These are phyloP conservation scores for Microctonus aethiopoides DNA, from an alignment of 2,888 invertebrate genomes.

Conservation along the genomic window DNA sequence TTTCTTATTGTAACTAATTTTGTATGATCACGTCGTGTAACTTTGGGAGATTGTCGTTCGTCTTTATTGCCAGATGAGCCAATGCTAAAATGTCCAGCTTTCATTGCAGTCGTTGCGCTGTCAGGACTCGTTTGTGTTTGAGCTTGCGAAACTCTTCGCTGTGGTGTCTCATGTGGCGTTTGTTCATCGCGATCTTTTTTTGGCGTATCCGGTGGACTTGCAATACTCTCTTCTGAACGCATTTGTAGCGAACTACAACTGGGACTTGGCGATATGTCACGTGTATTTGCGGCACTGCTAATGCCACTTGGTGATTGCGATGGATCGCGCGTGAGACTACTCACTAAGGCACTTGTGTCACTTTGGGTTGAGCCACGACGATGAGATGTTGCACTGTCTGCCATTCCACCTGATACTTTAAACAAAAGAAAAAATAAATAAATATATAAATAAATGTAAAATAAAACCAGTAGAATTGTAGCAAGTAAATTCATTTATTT, in stretches of 20 bases:
- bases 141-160: conserved; percentile 66
- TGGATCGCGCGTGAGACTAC: conserved; percentile 73
- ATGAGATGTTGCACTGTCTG: conserved; percentile 66
- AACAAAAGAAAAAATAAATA: neutral
- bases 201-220: conserved; percentile 68
- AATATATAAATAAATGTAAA: neutral
- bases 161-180: conserved; percentile 63
- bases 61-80: conserved; percentile 71
- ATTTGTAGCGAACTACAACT: conserved; percentile 70
- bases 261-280: conserved; percentile 71
- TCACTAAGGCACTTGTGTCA: conserved; percentile 74
- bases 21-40: conserved; percentile 70
- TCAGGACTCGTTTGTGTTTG: conserved; percentile 71
- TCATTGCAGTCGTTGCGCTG: conserved; percentile 62
- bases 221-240: conserved; percentile 67
- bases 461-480: no score
- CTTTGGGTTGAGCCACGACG: conserved; percentile 72
- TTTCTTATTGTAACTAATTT: conserved; percentile 63
- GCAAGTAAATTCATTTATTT: no score
- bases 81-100: conserved; percentile 72
- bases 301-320: conserved; percentile 72
- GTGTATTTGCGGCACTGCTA: conserved; percentile 64
- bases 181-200: conserved; percentile 63
- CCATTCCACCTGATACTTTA: conserved; percentile 66
- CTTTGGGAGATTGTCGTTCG: conserved; percentile 71